Evolutionary conservation across 2,113 vertebrate genomes (phyloP), one percentile per base, ranked within the genome.

Genomic region (Corythornis cristatus): DNA sequence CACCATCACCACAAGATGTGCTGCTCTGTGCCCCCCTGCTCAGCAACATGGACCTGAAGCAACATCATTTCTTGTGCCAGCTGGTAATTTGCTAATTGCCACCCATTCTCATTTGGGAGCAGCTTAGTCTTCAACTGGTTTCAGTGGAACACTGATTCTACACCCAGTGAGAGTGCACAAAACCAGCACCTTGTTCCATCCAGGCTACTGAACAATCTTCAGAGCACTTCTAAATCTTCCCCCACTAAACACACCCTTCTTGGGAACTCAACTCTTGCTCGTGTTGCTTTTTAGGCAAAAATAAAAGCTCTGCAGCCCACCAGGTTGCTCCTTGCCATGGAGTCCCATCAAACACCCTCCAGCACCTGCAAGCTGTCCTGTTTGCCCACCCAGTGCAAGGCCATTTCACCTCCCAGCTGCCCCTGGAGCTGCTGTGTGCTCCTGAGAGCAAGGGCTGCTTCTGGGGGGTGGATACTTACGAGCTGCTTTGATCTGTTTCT

Each of bases 401-500:
- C 35, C 85, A 46, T 13, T 9, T 35, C 48, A 70, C 12, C 75
- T 76, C 43, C 62, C 46, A 75, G 20, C 20, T 25, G 5, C 5
- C 4, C 28, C 58, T 56, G 60, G 70, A 50, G 43, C 45, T 33
- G 15, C 5, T 33, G 16, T 5, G 23, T 15, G 43, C 10, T 37
- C 31, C 48, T 62, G 54, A 46, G 45, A n/a, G 37, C 21, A 76
- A 4, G 12, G 12, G 9, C 11, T 6, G 4, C 14, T 83, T 15
- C 35, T 8, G 9, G 67, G 45, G 18, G 17, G 31, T 51, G 86
- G 86, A 74, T 95, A 99, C 99, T 99, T 96, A 99, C 99, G 99
- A 64, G 99, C 99, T 97, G 99, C 98, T 98, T 99, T 99, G 96
- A 99, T 99, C 96, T 99, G 99, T 92, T 98, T 99, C 96, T 99